These are phyloP conservation scores for Diploptera punctata DNA, from an alignment of 2,888 invertebrate species.

Conservation along the genomic window DNA sequence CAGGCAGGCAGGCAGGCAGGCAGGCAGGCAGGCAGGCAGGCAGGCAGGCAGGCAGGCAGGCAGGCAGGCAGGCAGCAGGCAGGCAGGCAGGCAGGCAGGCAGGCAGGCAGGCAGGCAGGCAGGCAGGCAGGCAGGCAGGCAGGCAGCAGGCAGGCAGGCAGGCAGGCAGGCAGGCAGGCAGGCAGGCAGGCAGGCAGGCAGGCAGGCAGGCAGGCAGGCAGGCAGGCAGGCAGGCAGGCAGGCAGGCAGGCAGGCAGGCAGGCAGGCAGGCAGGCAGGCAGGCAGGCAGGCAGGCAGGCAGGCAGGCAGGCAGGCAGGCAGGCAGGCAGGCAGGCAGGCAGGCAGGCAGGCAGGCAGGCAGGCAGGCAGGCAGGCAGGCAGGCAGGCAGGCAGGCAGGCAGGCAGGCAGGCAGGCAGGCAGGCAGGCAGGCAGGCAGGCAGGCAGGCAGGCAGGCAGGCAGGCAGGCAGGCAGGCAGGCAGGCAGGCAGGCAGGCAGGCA, in stretches of 20 bases:
- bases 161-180: background rate
- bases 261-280: constrained; percentile 13
- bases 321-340: constrained; percentile 13
- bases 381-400: constrained; percentile 13
- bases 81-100: background rate
- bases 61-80: no score
- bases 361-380: constrained; percentile 13
- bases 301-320: constrained; percentile 13
- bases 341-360: constrained; percentile 13
- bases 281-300: constrained; percentile 13
- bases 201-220: constrained; percentile 8
- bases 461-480: constrained; percentile 13
- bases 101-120: background rate
- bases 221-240: constrained; percentile 13
- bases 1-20: background rate
- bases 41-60: background rate
- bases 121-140: background rate
- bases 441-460: constrained; percentile 13
- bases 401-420: constrained; percentile 13
- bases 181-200: background rate
- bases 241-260: constrained; percentile 13
- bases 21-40: background rate
- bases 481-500: constrained; percentile 13
- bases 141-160: no score
- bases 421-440: constrained; percentile 13